A percentile compares a stretch with the other conserved stretches of the same genome.
These are phyloP conservation scores for Camelus bactrianus DNA, from an alignment of 2,113 vertebrate species.

Conservation along the genomic window DNA sequence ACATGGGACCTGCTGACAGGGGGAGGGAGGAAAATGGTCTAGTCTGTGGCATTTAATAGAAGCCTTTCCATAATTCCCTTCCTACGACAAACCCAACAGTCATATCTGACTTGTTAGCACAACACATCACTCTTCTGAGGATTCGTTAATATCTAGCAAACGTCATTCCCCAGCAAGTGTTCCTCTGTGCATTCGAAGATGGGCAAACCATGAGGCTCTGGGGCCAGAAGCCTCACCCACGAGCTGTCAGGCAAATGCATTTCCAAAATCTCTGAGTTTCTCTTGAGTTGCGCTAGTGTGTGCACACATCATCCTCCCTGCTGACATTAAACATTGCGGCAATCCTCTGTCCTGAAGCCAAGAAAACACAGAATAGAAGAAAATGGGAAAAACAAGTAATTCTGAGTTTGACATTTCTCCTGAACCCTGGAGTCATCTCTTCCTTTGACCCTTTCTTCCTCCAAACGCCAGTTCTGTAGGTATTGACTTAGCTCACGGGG, in stretches of 20 bases:
- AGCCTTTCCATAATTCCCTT: neutral
- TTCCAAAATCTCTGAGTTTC: neutral
- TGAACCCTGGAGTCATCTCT: neutral
- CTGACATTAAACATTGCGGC: neutral
- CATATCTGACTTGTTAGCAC: neutral
- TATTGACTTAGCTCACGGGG: neutral
- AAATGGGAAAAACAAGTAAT: neutral
- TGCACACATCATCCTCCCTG: neutral
- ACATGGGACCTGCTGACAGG: slow-evolving; percentile 25
- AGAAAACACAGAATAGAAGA: slow-evolving; percentile 1
- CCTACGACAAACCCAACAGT: neutral
- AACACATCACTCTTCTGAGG: neutral
- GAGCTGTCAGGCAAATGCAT: neutral
- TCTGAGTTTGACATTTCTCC: neutral
- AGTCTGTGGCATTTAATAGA: slow-evolving; percentile 15
- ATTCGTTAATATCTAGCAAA: slow-evolving; percentile 4
- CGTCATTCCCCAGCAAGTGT: neutral
- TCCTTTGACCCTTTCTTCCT: neutral
- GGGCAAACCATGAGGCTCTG: neutral
- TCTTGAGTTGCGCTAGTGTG: neutral
- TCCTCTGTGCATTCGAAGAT: neutral
- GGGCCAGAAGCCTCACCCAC: neutral
- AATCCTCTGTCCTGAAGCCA: neutral
- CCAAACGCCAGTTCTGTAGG: neutral
- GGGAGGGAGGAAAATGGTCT: slow-evolving; percentile 28